A percentile compares a stretch with the other conserved stretches of the same genome.
phyloP scores from a whole-genome alignment of 2,113 vertebrate genomes.

The Larimichthys crocea region DNA sequence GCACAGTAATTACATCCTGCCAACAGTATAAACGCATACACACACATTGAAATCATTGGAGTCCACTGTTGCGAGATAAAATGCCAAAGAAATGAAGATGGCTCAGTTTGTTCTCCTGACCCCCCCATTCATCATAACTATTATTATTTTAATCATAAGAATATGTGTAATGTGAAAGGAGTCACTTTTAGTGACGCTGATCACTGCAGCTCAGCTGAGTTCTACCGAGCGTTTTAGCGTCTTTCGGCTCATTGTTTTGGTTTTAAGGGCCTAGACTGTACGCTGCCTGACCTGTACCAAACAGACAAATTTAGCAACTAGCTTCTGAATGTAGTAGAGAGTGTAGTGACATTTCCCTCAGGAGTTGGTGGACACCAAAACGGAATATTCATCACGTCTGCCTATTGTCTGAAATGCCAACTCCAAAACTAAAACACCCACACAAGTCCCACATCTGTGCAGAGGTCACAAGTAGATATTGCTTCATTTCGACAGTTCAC shows the following conservation, averaged over 20 bases:
- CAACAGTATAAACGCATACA: slow-evolving; percentile 62
- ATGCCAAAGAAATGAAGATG: neutral
- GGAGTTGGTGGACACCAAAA: too few species aligned
- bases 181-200: neutral
- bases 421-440: neutral
- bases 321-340: too few species aligned
- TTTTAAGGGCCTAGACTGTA: too few species aligned
- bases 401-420: too few species aligned
- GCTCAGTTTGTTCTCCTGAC: slow-evolving; percentile 4
- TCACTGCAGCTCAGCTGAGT: neutral
- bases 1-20: slow-evolving; percentile 89
- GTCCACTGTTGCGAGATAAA: neutral
- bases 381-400: too few species aligned
- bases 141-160: neutral
- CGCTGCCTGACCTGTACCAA: too few species aligned
- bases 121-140: neutral
- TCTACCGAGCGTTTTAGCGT: neutral
- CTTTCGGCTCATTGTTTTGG: neutral
- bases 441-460: neutral
- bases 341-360: too few species aligned
- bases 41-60: neutral
- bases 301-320: too few species aligned
- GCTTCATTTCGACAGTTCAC: neutral
- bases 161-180: neutral
- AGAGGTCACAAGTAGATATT: neutral